Base-by-base conservation (phyloP, 2,888 invertebrate species). In the Alitta virens region DNA sequence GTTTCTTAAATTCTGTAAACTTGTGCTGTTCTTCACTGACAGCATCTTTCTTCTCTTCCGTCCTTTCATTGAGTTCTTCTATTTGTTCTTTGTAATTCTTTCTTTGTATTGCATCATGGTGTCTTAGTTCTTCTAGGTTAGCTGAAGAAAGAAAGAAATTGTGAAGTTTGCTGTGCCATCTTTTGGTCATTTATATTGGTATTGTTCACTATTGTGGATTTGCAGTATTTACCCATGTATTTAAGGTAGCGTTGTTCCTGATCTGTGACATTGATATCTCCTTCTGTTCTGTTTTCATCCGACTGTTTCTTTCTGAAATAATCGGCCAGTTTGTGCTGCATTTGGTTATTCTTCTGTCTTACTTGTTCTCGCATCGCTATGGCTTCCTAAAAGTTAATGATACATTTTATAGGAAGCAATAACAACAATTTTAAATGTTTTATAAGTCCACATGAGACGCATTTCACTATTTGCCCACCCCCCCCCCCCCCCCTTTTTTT, bases 321-420 rank as follows among this genome's bases (percentile, higher is more conserved):
- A 26, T 81, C 80, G 0, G 77, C 78, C n/a, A 82, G 73, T 66
- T 80, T 81, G 59, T 79, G 76, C 66, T 82, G 82, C n/a, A 80
- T 71, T 55, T 72, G 73, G 56, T 75, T 74, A 66, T 81, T 82
- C 57, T 74, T 73, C 56, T 77, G 75, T 51, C 77, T 75, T 24
- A 78, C 66, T 62, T 75, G 73, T 55, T 82, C 79, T 60, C 79
- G 63, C 56, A 78, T 77, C 25, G 72, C 66, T 23, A 79, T 67
- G 0, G 75, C 74, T 67, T 68, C 62, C 78, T 78, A 62, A 2
- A 62, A 64, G 40, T 9, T 2, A n/a, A 54, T 27, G 12, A 27
- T 16, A 24, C 2, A 24, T 14, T 52, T 5, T 23, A 25, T 24
- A 14, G 16, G 16, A 23, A 14, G 7, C 12, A 23, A 14, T 2